phyloP scores from a whole-genome alignment of 1,140 invertebrate genomes.

The Armadillidium nasatum region DNA sequence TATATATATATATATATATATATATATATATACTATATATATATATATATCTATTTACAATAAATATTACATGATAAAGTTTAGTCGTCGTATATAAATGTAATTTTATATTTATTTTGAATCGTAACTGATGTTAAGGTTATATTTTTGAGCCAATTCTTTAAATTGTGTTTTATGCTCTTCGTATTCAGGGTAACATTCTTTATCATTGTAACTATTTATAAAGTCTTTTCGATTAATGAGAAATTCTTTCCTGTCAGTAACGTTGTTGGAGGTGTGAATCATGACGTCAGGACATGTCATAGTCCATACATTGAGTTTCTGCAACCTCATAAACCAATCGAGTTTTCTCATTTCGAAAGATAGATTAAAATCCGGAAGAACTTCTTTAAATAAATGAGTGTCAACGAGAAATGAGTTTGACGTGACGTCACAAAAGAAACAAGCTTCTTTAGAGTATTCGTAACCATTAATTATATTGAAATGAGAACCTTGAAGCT shows the following conservation, averaged over 20 bases:
- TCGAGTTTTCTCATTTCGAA: conserved; percentile 28
- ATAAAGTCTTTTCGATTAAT: conserved; percentile 24
- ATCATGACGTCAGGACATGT: conserved; percentile 41
- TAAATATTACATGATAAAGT: too few relatives aligned
- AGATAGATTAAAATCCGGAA: conserved; percentile 28
- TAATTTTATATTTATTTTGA: conserved; percentile 23
- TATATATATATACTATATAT: too few relatives aligned
- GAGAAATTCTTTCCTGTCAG: not conserved
- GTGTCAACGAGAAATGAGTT: conserved; percentile 34
- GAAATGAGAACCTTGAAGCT: conserved; percentile 27
- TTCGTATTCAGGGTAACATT: conserved; percentile 26
- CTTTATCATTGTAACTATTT: conserved; percentile 31
- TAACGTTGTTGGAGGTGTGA: conserved; percentile 25
- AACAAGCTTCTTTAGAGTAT: conserved; percentile 32
- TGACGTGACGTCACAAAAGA: conserved; percentile 39
- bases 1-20: too few relatives aligned
- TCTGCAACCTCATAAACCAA: conserved; percentile 35
- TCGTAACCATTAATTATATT: conserved; percentile 34
- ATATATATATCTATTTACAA: too few relatives aligned
- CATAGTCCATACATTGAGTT: conserved; percentile 29
- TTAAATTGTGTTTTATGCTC: conserved; percentile 30
- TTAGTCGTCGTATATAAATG: too few relatives aligned
- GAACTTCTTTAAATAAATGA: conserved; percentile 29
- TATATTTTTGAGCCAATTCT: conserved; percentile 37
- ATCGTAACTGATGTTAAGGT: conserved; percentile 31